A percentile compares a stretch with the other conserved stretches of the same genome.
Conservation (phyloP, 2,113 vertebrate genomes). For the Sula dactylatra region DNA sequence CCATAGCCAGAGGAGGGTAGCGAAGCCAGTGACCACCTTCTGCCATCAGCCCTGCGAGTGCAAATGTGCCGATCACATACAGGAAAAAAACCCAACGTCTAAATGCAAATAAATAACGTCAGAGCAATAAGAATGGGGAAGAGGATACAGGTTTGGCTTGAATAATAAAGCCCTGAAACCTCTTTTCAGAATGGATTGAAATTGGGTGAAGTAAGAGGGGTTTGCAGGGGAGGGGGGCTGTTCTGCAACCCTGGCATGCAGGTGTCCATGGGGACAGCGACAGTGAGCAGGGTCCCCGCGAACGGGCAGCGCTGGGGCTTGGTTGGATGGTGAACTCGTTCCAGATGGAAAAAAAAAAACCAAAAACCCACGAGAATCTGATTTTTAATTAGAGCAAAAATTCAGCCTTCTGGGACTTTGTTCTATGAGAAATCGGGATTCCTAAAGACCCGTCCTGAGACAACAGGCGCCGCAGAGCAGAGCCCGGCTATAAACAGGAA, state of each 20-base stretch:
- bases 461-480: background rate
- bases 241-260: background rate
- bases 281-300: rapidly evolving
- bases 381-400: background rate
- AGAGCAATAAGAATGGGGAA: background rate
- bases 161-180: background rate
- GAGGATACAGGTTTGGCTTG: background rate
- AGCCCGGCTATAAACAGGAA: constrained; percentile 32
- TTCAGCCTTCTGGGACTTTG: background rate
- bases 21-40: constrained; percentile 96
- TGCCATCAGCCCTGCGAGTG: constrained; percentile 87
- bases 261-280: background rate
- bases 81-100: background rate
- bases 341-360: background rate
- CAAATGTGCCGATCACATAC: background rate
- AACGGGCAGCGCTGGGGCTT: background rate
- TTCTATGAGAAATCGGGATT: background rate
- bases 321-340: rapidly evolving
- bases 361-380: rapidly evolving
- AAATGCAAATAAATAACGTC: background rate
- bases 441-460: background rate
- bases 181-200: background rate
- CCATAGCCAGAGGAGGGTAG: constrained; percentile 97
- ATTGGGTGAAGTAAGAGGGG: background rate
- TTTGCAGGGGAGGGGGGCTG: background rate